Percentiles rank a stretch among this genome's conserved stretches.
These are phyloP conservation scores for Scolopax bukidnonensis DNA, from an alignment of 2,797 vertebrate genomes.

Conservation along the genomic window DNA sequence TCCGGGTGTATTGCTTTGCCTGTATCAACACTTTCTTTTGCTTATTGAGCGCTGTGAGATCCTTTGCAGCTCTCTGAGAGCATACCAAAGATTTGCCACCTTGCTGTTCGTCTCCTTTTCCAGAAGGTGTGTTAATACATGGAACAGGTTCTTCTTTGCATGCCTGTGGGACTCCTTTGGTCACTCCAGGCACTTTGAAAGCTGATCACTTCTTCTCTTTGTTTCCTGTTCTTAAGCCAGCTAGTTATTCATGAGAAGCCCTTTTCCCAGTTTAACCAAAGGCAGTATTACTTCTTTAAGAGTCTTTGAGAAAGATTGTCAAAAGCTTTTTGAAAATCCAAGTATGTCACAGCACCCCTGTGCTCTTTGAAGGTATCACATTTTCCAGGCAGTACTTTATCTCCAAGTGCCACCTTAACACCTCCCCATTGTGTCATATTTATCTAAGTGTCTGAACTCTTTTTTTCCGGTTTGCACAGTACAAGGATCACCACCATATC, in stretches of 20 bases:
- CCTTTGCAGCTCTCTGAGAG: background rate
- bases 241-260: background rate
- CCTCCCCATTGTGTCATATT: background rate
- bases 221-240: background rate
- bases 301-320: background rate
- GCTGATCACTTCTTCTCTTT: background rate
- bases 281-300: background rate
- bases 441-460: background rate
- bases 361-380: background rate
- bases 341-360: background rate
- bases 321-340: background rate
- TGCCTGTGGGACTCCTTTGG: background rate
- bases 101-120: background rate
- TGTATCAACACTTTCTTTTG: background rate
- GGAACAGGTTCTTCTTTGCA: background rate
- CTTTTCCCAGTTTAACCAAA: background rate
- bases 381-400: background rate
- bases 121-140: background rate
- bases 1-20: background rate
- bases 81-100: background rate
- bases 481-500: background rate
- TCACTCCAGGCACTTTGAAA: background rate
- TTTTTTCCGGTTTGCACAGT: background rate
- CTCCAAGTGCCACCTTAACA: background rate
- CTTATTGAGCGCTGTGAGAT: background rate